These are phyloP conservation scores for Acipenser transmontanus DNA, from an alignment of 2,797 vertebrate species.

Conservation along the genomic window DNA sequence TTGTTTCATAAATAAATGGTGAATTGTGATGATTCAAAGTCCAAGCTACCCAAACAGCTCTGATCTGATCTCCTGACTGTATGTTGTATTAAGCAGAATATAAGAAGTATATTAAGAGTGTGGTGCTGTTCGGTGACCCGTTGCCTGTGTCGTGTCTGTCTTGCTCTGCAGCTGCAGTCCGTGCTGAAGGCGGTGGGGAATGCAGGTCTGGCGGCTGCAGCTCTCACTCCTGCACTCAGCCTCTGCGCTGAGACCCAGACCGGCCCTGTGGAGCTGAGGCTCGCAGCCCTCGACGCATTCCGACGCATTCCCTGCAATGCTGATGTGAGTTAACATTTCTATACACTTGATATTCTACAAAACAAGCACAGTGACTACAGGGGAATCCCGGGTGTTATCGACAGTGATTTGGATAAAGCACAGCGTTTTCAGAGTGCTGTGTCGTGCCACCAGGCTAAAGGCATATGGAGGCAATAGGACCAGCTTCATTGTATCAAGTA, in stretches of 20 bases:
- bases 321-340: constrained; percentile 50
- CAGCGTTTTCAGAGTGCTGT: too few species aligned
- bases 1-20: too few species aligned
- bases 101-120: not conserved
- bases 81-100: not conserved
- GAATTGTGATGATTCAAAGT: too few species aligned
- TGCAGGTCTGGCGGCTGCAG: constrained; percentile 49
- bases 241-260: constrained; percentile 46
- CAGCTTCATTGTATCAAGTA: too few species aligned
- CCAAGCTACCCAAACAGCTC: too few species aligned
- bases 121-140: not conserved
- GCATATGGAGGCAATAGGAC: too few species aligned
- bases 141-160: not conserved
- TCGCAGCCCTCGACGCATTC: constrained; percentile 73
- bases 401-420: too few species aligned
- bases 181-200: constrained; percentile 76
- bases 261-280: constrained; percentile 44
- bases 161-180: constrained; percentile 52
- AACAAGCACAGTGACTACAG: too few species aligned
- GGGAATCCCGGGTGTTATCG: too few species aligned
- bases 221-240: constrained; percentile 51
- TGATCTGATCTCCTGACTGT: not conserved
- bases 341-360: too few species aligned
- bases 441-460: too few species aligned
- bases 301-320: constrained; percentile 67